Percentiles rank a stretch among this genome's conserved stretches.
Conservation (phyloP, 2,113 vertebrate genomes). For the Nothoprocta perdicaria region DNA sequence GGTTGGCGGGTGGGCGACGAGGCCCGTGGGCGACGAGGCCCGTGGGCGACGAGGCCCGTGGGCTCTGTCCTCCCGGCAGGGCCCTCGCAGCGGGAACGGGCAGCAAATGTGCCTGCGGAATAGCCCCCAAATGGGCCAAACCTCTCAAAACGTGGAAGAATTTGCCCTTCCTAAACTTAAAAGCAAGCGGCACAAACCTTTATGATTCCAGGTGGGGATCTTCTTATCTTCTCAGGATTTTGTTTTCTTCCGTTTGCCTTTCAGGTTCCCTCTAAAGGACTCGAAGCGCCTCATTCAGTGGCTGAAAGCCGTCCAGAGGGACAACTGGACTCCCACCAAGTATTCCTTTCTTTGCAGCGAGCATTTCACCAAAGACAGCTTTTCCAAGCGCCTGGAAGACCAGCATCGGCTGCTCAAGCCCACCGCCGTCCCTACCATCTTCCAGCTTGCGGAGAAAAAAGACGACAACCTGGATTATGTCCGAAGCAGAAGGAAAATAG, state of each 20-base stretch:
- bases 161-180: not conserved
- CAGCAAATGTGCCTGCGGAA: not conserved
- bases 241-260: not conserved
- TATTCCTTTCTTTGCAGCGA: constrained; percentile 87
- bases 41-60: not conserved
- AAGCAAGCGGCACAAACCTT: not conserved
- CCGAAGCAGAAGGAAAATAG: constrained; percentile 64
- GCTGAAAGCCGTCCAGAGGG: constrained; percentile 83
- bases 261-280: constrained; percentile 85
- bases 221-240: not conserved
- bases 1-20: no score
- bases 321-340: constrained; percentile 86
- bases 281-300: constrained; percentile 82
- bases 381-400: constrained; percentile 81
- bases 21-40: not conserved
- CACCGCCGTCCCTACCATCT: constrained; percentile 84
- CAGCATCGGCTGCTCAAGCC: constrained; percentile 82
- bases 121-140: accelerated
- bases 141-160: not conserved
- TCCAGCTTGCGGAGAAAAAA: constrained; percentile 76
- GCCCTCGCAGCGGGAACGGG: accelerated
- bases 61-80: not conserved
- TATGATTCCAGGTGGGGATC: not conserved
- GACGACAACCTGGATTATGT: constrained; percentile 65
- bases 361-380: constrained; percentile 86